Evolutionary conservation across 1,140 invertebrate genomes (phyloP), one percentile per base, ranked within the genome.

Genomic region (Amphibalanus amphitrite): DNA sequence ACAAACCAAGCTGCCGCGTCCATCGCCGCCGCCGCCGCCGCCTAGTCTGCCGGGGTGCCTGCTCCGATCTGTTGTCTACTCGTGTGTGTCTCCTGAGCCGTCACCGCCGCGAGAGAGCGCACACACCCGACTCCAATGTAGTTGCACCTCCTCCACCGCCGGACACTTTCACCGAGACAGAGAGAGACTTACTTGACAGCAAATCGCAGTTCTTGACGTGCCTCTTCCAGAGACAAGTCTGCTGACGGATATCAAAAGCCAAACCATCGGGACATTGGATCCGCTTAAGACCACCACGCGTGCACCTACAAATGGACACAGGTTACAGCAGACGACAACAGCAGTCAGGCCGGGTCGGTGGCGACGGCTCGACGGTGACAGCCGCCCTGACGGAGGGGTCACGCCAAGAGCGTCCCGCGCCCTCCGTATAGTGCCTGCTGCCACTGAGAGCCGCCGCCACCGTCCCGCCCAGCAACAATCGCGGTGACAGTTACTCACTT

Each of bases 181-280:
- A 38, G 4, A 4, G 33, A 13, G 82, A 88, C 91, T 94, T 91
- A 94, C 92, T 93, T 86, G 93, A 91, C 81, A 90, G 79, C 82
- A 88, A 84, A 84, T 93, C 89, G 85, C 92, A 95, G 87, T 93
- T 94, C 86, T 92, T 91, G 83, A 95, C 92, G 85, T 93, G 89
- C 78, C 89, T 88, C 86, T 93, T 95, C 91, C 92, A 95, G 83
- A 95, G 92, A 84, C 93, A 95, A 75, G 92, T 94, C 81, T 95
- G 92, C 77, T 91, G 86, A 82, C 92, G 88, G 80, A 95, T 90
- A 86, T 95, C 93, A 84, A 95, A 95, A 78, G 90, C 91, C 79
- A 96, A 85, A 81, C 91, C 91, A 77, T 86, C 88, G 74, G 92
- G 91, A 82, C 93, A 96, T 77, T 88, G 85, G 75, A 95, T 91